Percentiles rank a stretch among this genome's conserved stretches.
phyloP scores from a whole-genome alignment of 2,797 vertebrate genomes.

The Rhinichthys osculus region DNA sequence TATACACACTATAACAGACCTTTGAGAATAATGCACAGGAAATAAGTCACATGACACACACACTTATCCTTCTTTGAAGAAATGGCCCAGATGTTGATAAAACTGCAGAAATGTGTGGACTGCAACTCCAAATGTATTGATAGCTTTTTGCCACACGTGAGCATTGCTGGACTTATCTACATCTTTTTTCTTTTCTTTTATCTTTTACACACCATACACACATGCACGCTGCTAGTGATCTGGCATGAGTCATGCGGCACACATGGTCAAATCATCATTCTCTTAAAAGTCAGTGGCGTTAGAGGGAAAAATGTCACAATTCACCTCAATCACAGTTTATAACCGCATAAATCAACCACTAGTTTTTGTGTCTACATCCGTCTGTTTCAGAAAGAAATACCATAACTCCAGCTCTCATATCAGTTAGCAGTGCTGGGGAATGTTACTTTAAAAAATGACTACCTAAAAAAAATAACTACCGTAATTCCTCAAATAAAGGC shows the following conservation, averaged over 20 bases:
- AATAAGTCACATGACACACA: conserved; percentile 6
- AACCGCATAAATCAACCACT: conserved; percentile 19
- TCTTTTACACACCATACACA: conserved; percentile 18
- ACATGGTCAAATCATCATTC: conserved; percentile 33
- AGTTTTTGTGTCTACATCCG: conserved; percentile 6
- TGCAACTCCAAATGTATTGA: conserved; percentile 41
- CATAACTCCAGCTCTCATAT: conserved; percentile 1
- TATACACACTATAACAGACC: conserved; percentile 4
- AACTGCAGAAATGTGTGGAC: conserved; percentile 16
- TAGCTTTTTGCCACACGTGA: conserved; percentile 62
- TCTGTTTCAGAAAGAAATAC: not conserved
- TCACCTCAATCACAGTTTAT: conserved; percentile 37
- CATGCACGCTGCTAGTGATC: conserved; percentile 58
- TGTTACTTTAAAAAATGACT: not conserved
- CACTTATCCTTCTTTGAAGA: conserved; percentile 31
- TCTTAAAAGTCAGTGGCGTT: conserved; percentile 4
- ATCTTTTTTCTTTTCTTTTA: conserved; percentile 63
- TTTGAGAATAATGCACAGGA: conserved; percentile 43
- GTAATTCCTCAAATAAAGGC: no score
- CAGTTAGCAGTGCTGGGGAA: not conserved
- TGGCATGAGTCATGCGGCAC: conserved; percentile 44
- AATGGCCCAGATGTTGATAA: conserved; percentile 33
- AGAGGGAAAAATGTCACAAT: conserved; percentile 44
- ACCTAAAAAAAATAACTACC: not conserved
- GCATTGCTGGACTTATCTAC: conserved; percentile 53